Base-by-base conservation (phyloP, 2,888 invertebrate species). In the Synanthedon myopaeformis region DNA sequence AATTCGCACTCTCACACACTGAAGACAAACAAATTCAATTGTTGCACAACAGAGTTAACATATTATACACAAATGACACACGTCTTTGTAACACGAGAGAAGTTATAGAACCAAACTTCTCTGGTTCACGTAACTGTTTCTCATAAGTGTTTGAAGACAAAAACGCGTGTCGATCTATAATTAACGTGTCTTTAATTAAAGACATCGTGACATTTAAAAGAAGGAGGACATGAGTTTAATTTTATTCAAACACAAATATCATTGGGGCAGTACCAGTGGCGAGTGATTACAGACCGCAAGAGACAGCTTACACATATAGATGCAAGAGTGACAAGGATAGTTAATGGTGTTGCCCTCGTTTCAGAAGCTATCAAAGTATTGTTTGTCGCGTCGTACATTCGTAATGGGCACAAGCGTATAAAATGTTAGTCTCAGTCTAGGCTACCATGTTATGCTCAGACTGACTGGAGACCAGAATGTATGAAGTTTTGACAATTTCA, bases 241-340 rank as follows among this genome's bases (percentile, higher is more conserved):
- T 83, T 79, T 82, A 82, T 77, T 81, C 76, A 75, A 85, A 82
- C 82, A 83, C 81, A 87, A 87, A 87, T 87, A 87, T 87, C 87
- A 87, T 86, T 82, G 82, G 86, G 81, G 67, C 87, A 83, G 72
- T 77, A 35, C 35, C 3, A 70, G 76, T 71, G 75, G 64, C 69
- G 75, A 71, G 65, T 73, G 74, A 79, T 79, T 76, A 75, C 79
- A 74, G 79, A 75, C 76, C 75, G 73, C 56, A 60, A 45, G 51
- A 17, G 51, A 53, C 51, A 53, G 55, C 42, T 52, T 42, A 51
- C 35, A 51, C 28, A 54, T 55, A 57, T 59, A 55, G 59, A 59
- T 61, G 59, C 19, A 65, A 70, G 70, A 66, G 69, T 70, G 81
- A 83, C 72, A 75, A 70, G 74, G 83, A 84, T 64, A 69, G 76